Conservation (phyloP, 2,113 vertebrate genomes). For the Eulemur macaco region DNA sequence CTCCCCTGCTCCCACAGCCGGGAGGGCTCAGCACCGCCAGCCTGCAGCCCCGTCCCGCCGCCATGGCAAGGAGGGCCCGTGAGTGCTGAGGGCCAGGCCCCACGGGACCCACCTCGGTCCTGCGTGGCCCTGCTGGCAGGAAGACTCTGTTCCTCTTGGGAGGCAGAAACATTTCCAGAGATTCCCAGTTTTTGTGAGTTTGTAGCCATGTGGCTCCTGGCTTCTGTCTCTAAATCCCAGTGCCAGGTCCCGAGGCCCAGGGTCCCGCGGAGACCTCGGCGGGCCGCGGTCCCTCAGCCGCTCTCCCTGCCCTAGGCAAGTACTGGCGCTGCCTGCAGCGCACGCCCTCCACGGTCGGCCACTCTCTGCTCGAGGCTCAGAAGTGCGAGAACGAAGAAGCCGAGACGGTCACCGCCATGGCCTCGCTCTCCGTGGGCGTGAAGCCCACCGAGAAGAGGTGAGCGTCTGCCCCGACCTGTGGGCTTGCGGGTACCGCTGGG, state of each 20-base stretch:
- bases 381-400: constrained; percentile 94
- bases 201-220: background rate
- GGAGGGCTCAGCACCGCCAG: background rate
- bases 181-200: background rate
- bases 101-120: fast-evolving
- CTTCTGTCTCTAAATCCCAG: background rate
- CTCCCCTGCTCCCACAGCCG: background rate
- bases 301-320: constrained; percentile 86
- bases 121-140: fast-evolving
- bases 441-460: constrained; percentile 93
- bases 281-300: background rate
- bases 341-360: constrained; percentile 87
- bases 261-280: fast-evolving
- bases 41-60: background rate
- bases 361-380: constrained; percentile 93
- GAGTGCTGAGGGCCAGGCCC: background rate
- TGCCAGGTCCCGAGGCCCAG: background rate
- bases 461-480: background rate
- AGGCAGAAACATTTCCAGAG: background rate
- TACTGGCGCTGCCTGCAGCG: constrained; percentile 95
- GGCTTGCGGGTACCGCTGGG: fast-evolving
- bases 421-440: constrained; percentile 94
- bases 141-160: background rate
- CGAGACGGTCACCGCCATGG: constrained; percentile 97
- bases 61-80: background rate